A percentile compares a stretch with the other conserved stretches of the same genome.
Evolutionary conservation across 2,797 vertebrate species (phyloP).

Genomic region (Thaleichthys pacificus): DNA sequence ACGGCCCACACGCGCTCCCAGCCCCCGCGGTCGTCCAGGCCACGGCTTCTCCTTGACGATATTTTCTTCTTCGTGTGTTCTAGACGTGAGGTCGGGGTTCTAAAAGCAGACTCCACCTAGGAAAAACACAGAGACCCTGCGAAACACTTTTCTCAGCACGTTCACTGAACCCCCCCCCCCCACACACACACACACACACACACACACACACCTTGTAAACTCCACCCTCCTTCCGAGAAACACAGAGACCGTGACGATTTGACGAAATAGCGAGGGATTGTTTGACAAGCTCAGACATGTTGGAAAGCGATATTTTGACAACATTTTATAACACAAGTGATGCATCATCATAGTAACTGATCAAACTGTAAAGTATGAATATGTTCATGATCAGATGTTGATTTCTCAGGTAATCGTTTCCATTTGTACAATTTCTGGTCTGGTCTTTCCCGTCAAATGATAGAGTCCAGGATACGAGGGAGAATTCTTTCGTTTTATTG

Average conservation of each 20-base stretch:
- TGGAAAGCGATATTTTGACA: not conserved
- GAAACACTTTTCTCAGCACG: slow-evolving; percentile 46
- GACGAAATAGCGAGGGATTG: not conserved
- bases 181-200: slow-evolving; percentile 30
- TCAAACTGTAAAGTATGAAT: not conserved
- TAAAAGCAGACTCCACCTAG: slow-evolving; percentile 67
- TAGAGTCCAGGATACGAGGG: slow-evolving; percentile 35
- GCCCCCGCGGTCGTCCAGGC: slow-evolving; percentile 63
- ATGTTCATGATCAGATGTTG: not conserved
- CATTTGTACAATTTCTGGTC: not conserved
- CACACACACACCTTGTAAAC: not conserved
- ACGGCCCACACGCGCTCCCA: slow-evolving; percentile 70
- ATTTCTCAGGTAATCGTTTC: not conserved
- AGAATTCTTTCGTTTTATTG: slow-evolving; percentile 18
- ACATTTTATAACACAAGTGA: not conserved
- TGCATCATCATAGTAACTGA: not conserved
- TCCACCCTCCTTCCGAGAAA: not conserved
- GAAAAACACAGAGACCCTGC: slow-evolving; percentile 53
- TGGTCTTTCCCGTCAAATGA: slow-evolving; percentile 30
- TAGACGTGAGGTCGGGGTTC: slow-evolving; percentile 64
- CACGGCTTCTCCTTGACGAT: slow-evolving; percentile 73
- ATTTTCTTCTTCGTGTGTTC: slow-evolving; percentile 69
- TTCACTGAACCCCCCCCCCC: slow-evolving; percentile 30
- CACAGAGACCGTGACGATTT: not conserved
- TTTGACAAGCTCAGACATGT: not conserved